These are phyloP conservation scores for Mesocentrotus franciscanus DNA, from an alignment of 53 echinoderm and acorn worm genomes.

Conservation along the genomic window DNA sequence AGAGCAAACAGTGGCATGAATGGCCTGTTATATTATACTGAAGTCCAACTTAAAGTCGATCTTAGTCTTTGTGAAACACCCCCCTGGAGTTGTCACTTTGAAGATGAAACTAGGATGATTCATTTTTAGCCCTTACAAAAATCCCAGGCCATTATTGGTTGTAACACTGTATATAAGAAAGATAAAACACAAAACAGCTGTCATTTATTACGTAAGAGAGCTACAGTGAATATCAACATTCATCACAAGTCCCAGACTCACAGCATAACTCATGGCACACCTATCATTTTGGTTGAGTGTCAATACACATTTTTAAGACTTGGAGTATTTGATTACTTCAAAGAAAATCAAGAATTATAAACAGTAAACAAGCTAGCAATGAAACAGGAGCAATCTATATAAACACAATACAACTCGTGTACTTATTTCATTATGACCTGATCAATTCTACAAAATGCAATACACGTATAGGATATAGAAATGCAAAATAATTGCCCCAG, in stretches of 20 bases:
- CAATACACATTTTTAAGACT: not conserved
- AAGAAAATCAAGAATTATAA: not conserved
- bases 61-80: too few relatives aligned
- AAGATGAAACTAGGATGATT: too few relatives aligned
- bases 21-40: too few relatives aligned
- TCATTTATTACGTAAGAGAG: too few relatives aligned
- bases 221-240: too few relatives aligned
- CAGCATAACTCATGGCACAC: not conserved
- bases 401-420: not conserved
- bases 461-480: not conserved
- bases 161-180: too few relatives aligned
- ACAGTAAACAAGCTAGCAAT: not conserved
- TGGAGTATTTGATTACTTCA: not conserved
- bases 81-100: too few relatives aligned
- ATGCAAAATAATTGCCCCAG: constrained; percentile 22
- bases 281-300: not conserved
- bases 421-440: not conserved
- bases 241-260: not conserved
- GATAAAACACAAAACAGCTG: too few relatives aligned
- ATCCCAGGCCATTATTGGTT: too few relatives aligned
- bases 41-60: too few relatives aligned
- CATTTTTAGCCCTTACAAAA: too few relatives aligned
- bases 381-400: not conserved
- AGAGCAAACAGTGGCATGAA: too few relatives aligned
- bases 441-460: not conserved